Evolutionary conservation across 2,888 invertebrate genomes (phyloP).

Genomic region (Phytoseiulus persimilis): DNA sequence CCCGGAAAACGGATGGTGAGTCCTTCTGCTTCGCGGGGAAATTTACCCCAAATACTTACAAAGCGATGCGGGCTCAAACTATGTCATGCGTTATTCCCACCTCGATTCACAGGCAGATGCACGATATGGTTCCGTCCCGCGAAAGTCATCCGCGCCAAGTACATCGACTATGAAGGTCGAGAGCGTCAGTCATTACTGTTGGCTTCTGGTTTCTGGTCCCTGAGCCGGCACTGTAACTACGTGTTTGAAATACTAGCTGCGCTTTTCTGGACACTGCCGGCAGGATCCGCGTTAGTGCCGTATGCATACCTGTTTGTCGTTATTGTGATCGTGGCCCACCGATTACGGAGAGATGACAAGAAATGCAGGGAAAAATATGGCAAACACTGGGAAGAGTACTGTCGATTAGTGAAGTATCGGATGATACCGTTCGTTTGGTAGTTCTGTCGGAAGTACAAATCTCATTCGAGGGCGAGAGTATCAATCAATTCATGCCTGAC

Average conservation of each 20-base stretch:
- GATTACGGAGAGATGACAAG: slow-evolving; percentile 55
- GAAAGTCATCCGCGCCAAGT: slow-evolving; percentile 49
- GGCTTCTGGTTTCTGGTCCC: slow-evolving; percentile 58
- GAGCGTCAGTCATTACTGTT: slow-evolving; percentile 52
- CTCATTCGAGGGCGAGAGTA: no score
- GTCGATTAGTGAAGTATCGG: slow-evolving; percentile 54
- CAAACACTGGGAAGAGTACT: slow-evolving; percentile 55
- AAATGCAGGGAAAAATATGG: slow-evolving; percentile 58
- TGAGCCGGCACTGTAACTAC: slow-evolving; percentile 58
- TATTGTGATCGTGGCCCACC: slow-evolving; percentile 53
- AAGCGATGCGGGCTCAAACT: no score
- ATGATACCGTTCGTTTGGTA: slow-evolving; percentile 56
- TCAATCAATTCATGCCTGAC: no score
- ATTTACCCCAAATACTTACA: no score
- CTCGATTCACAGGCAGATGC: slow-evolving; percentile 43
- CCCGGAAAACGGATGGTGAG: slow-evolving; percentile 49
- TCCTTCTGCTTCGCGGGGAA: no score
- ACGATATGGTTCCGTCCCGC: slow-evolving; percentile 51
- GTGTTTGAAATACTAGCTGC: slow-evolving; percentile 55
- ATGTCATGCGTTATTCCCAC: not conserved
- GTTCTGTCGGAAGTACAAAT: not conserved
- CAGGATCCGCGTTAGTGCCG: slow-evolving; percentile 51
- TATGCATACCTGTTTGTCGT: slow-evolving; percentile 55
- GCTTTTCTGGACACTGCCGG: slow-evolving; percentile 54
- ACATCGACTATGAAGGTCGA: slow-evolving; percentile 49